Percentiles rank a stretch among this genome's conserved stretches.
Evolutionary conservation across 2,797 vertebrate species (phyloP).

Genomic region (Poeciliopsis infans): DNA sequence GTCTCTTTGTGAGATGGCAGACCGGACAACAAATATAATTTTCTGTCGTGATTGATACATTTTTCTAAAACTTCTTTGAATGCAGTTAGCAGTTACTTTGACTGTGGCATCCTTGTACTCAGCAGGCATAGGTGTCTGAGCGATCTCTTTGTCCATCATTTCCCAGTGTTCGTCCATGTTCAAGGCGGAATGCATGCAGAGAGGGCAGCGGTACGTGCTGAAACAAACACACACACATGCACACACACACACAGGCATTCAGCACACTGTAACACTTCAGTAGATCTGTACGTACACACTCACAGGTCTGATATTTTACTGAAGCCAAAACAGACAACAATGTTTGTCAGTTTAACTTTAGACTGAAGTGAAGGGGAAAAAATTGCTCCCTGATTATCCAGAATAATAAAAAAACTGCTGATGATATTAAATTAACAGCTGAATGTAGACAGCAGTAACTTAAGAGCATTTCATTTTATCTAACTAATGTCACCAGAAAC

Average conservation of each 20-base stretch:
- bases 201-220: slow-evolving; percentile 91
- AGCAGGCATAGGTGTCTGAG: slow-evolving; percentile 90
- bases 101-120: slow-evolving; percentile 91
- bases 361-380: background rate
- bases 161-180: slow-evolving; percentile 89
- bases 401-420: background rate
- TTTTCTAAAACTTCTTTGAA: background rate
- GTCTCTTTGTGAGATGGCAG: background rate
- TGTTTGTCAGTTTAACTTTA: background rate
- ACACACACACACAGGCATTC: slow-evolving; percentile 1
- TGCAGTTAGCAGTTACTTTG: slow-evolving; percentile 78
- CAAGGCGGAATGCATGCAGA: slow-evolving; percentile 92
- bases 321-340: background rate
- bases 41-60: background rate
- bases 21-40: background rate
- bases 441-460: background rate
- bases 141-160: slow-evolving; percentile 88
- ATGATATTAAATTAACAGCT: background rate
- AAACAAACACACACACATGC: slow-evolving; percentile 1
- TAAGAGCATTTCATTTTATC: background rate
- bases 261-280: too few relatives aligned
- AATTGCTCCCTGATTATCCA: background rate
- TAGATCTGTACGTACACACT: background rate
- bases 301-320: background rate
- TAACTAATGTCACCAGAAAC: background rate